Evolutionary conservation across 2,113 vertebrate species (phyloP).

Genomic region (Pristiophorus japonicus): DNA sequence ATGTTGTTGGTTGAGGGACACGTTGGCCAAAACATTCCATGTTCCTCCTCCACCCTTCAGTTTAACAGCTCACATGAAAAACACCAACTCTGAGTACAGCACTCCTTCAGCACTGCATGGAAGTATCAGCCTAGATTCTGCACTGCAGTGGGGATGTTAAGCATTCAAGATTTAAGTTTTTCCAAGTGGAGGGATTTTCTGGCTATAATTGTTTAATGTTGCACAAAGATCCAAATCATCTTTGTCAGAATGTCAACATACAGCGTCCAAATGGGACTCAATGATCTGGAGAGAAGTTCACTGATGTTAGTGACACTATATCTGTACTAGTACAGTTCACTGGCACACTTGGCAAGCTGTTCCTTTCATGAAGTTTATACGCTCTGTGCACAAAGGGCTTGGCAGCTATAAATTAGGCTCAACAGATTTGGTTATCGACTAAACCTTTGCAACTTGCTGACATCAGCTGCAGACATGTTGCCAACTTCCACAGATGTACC

Average conservation of each 20-base stretch:
- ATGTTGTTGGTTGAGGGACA: too few species aligned
- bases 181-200: not conserved
- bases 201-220: not conserved
- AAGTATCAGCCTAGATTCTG: not conserved
- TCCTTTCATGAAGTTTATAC: not conserved
- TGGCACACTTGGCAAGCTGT: not conserved
- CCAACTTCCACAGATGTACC: not conserved
- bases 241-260: not conserved
- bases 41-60: not conserved
- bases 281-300: not conserved
- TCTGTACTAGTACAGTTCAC: not conserved
- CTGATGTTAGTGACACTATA: not conserved
- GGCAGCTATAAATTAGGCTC: not conserved
- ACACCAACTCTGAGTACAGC: not conserved
- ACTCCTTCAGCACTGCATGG: not conserved
- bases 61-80: not conserved
- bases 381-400: not conserved
- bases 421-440: not conserved
- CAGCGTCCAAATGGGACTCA: not conserved
- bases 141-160: not conserved
- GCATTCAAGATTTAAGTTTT: not conserved
- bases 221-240: not conserved
- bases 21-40: not conserved
- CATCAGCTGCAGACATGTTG: not conserved
- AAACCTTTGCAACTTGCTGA: not conserved